Conservation (phyloP, 2,113 vertebrate species). For the Hippopotamus amphibius region DNA sequence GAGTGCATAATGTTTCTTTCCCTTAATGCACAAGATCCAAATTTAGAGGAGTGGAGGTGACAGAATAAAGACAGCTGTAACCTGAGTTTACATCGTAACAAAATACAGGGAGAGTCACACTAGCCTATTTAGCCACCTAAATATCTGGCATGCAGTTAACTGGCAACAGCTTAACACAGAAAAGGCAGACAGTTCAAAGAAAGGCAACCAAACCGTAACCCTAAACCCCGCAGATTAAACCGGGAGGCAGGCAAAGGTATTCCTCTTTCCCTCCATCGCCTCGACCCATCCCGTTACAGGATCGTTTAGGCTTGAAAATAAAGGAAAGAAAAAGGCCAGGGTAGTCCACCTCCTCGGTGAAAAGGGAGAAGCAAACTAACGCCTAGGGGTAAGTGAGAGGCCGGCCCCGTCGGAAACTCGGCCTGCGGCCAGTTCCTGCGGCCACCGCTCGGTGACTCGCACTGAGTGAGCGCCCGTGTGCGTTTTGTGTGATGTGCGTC, state of each 20-base stretch:
- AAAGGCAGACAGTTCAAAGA: background rate
- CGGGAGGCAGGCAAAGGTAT: background rate
- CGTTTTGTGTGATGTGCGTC: background rate
- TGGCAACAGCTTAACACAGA: background rate
- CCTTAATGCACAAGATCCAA: background rate
- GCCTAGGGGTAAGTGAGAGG: background rate
- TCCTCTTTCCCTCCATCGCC: background rate
- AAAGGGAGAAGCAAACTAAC: background rate
- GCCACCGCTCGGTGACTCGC: background rate
- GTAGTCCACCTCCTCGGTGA: background rate
- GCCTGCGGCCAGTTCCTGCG: conserved; percentile 32
- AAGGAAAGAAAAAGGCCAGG: background rate
- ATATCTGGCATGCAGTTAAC: background rate
- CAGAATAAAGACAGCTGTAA: background rate
- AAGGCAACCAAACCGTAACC: background rate
- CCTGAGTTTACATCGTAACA: background rate
- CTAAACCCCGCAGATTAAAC: background rate
- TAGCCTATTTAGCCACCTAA: background rate
- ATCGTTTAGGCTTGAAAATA: background rate
- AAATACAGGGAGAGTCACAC: background rate
- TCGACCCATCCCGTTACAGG: background rate
- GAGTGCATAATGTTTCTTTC: background rate
- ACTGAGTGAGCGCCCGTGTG: background rate
- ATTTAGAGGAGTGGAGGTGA: background rate
- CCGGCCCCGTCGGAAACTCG: conserved; percentile 12